These are phyloP conservation scores for Myripristis jacobus DNA, from an alignment of 2,797 vertebrate genomes.

Conservation along the genomic window DNA sequence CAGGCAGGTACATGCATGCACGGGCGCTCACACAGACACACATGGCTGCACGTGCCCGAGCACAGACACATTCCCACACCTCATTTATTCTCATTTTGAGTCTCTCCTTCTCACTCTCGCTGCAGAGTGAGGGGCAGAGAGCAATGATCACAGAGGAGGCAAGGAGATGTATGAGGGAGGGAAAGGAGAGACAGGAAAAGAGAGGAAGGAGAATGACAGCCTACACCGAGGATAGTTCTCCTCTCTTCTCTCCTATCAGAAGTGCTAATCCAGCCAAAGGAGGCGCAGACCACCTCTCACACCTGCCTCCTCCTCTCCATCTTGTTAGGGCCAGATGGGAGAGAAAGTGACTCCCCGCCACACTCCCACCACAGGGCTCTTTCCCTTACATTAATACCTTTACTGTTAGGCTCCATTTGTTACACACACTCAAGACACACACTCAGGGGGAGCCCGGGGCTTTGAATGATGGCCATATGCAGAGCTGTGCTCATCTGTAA, in stretches of 20 bases:
- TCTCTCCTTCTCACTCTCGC: conserved; percentile 56
- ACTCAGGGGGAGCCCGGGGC: conserved; percentile 75
- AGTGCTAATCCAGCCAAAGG: conserved; percentile 75
- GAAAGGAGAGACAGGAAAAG: conserved; percentile 34
- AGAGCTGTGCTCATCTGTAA: conserved; percentile 75
- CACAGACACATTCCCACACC: conserved; percentile 63
- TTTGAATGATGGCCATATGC: conserved; percentile 83
- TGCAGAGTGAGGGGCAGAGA: conserved; percentile 69
- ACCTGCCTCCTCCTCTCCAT: conserved; percentile 71
- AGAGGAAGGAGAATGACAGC: conserved; percentile 60
- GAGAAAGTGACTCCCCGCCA: conserved; percentile 75
- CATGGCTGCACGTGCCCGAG: background rate
- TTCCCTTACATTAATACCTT: conserved; percentile 77
- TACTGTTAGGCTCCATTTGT: conserved; percentile 74
- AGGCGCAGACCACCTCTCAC: conserved; percentile 69
- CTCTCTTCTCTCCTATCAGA: conserved; percentile 74
- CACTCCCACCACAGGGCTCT: conserved; percentile 74
- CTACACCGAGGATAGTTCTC: conserved; percentile 38
- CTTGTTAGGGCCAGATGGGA: conserved; percentile 79
- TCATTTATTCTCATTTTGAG: conserved; percentile 81
- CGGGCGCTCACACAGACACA: conserved; percentile 24
- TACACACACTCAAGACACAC: conserved; percentile 75
- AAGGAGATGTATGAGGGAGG: conserved; percentile 52
- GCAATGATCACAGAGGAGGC: conserved; percentile 72
- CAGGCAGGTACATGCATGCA: conserved; percentile 58